Base-by-base conservation (phyloP, 2,113 vertebrate species). In the Aphelocoma coerulescens region DNA sequence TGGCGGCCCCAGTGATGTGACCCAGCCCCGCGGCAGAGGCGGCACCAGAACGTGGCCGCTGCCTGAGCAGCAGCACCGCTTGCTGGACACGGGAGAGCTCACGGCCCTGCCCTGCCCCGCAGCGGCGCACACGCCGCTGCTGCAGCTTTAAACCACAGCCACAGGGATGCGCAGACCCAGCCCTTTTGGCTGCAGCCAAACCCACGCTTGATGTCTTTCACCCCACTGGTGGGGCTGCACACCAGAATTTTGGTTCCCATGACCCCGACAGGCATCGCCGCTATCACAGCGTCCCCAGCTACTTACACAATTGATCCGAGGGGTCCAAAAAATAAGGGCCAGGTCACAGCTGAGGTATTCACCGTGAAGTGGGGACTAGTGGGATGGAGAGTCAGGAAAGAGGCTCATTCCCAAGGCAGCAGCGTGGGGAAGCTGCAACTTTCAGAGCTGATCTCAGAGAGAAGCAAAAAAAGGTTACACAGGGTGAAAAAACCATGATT, bases 41-140 rank as follows among this genome's bases (percentile, higher is more conserved):
- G 1, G 33, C 54, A 3, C 11, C 5, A 0, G 12, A 3, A 2
- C 0, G 0, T 6, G 4, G 12, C 17, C 1, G 5, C 46, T 33
- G 59, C 35, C 49, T 7, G 80, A 21, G 61, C 75, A 10, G 81
- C 78, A 79, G 72, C 76, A 69, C 89, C 92, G 3, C 93, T 93
- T 66, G 43, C 92, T 92, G 96, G 91, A 6, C 65, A 5, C 7
- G 0, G 26, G 11, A 22, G 67, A 15, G n/a, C 14, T 63, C 58
- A 16, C 66, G 79, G 57, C 49, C 11, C 19, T 30, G 10, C 49
- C 49, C 12, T 1, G 11, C 46, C 7, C 2, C 1, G 4, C 68
- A 3, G 32, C 44, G 3, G 19, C 52, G 16, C 55, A 11, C 32
- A 1, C 4, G 3, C 3, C 61, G 0, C 4, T 14, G 0, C 39